A percentile compares a stretch with the other conserved stretches of the same genome.
Conservation (phyloP, 1,140 invertebrate genomes). For the Harlomillsia oculata region DNA sequence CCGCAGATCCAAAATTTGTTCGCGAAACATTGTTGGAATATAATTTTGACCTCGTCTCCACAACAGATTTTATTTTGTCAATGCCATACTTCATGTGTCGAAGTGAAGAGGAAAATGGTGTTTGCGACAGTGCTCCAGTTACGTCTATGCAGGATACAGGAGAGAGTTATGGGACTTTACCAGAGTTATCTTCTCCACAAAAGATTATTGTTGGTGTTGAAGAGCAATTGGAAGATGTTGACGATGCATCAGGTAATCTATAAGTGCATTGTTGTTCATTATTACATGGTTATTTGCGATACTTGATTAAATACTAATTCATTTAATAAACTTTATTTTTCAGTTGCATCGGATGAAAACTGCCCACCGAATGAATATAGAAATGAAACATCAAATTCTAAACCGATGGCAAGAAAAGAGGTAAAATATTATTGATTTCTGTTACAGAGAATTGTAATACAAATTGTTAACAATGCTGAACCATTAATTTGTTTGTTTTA, state of each 20-base stretch:
- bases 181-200: not conserved
- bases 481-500: conserved; percentile 4
- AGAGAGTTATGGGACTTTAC: too few relatives aligned
- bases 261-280: too few relatives aligned
- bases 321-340: not conserved
- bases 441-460: too few relatives aligned
- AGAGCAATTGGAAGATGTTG: too few relatives aligned
- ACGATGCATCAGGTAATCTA: too few relatives aligned
- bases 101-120: not conserved
- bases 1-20: conserved; percentile 27
- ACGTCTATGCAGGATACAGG: not conserved
- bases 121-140: not conserved
- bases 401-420: too few relatives aligned
- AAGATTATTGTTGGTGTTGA: not conserved
- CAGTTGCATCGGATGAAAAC: not conserved
- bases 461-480: not conserved
- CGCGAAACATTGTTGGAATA: conserved; percentile 30
- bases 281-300: too few relatives aligned
- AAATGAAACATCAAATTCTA: not conserved
- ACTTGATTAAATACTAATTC: too few relatives aligned
- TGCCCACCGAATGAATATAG: not conserved
- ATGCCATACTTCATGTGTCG: not conserved
- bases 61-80: conserved; percentile 15
- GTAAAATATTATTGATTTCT: too few relatives aligned
- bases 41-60: conserved; percentile 27